A percentile compares a stretch with the other conserved stretches of the same genome.
These are phyloP conservation scores for Xylophagus ater DNA, from an alignment of 2,888 invertebrate species.

Conservation along the genomic window DNA sequence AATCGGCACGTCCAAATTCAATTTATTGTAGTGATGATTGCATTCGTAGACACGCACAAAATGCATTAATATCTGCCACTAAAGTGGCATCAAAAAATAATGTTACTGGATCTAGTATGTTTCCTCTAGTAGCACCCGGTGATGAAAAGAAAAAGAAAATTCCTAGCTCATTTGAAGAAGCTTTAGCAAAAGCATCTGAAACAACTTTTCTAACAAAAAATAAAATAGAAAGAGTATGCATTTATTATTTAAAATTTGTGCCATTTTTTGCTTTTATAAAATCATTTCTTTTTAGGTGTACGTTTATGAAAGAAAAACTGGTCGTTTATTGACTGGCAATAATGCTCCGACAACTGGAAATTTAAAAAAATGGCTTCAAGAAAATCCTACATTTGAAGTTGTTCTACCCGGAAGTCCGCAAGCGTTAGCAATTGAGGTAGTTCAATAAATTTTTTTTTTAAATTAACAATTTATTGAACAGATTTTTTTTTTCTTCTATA, in stretches of 20 bases:
- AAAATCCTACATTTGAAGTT: slow-evolving; percentile 80
- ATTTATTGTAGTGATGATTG: slow-evolving; percentile 86
- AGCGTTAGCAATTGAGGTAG: slow-evolving; percentile 34
- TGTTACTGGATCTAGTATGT: slow-evolving; percentile 14
- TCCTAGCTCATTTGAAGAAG: slow-evolving; percentile 36
- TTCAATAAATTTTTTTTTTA: neutral
- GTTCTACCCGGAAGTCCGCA: slow-evolving; percentile 52
- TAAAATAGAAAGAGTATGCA: slow-evolving; percentile 32
- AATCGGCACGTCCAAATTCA: slow-evolving; percentile 62
- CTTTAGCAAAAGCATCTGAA: slow-evolving; percentile 28
- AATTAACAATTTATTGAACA: slow-evolving; percentile 2
- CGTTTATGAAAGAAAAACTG: slow-evolving; percentile 74
- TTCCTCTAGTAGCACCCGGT: slow-evolving; percentile 20
- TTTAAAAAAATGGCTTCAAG: slow-evolving; percentile 71
- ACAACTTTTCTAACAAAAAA: slow-evolving; percentile 25
- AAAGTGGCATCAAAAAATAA: slow-evolving; percentile 27
- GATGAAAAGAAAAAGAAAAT: slow-evolving; percentile 30
- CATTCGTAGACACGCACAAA: slow-evolving; percentile 73
- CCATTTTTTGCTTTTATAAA: slow-evolving; percentile 1
- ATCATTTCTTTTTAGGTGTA: slow-evolving; percentile 42
- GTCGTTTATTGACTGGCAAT: slow-evolving; percentile 61
- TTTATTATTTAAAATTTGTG: neutral
- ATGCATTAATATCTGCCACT: slow-evolving; percentile 37
- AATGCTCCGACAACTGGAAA: slow-evolving; percentile 73
- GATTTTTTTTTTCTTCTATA: slow-evolving; percentile 17